Conservation (phyloP, 2,797 vertebrate species). For the Epinephelus awoara region DNA sequence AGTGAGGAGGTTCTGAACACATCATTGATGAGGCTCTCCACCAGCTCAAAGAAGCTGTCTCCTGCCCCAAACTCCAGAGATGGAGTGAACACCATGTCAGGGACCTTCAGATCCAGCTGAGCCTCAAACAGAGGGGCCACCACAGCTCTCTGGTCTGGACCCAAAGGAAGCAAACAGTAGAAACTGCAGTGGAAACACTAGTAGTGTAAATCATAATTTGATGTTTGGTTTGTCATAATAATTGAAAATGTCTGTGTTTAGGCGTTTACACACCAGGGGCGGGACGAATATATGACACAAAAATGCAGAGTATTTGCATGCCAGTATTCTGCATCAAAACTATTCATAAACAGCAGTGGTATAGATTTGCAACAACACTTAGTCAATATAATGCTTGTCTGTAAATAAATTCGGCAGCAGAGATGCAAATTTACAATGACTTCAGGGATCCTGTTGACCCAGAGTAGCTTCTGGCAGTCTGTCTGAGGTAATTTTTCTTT, state of each 20-base stretch:
- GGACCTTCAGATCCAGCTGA: conserved; percentile 88
- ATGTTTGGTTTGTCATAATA: background rate
- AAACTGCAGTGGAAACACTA: background rate
- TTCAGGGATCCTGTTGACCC: no score
- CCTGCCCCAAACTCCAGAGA: conserved; percentile 87
- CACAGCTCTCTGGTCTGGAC: conserved; percentile 84
- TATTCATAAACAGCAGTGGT: no score
- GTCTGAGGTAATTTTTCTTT: no score
- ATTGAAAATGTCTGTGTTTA: background rate
- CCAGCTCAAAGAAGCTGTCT: conserved; percentile 87
- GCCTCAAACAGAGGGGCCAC: conserved; percentile 90
- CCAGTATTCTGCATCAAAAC: no score
- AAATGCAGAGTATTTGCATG: no score
- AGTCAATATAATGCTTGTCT: no score
- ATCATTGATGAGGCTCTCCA: conserved; percentile 88
- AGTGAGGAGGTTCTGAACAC: conserved; percentile 89
- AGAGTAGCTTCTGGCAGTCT: no score
- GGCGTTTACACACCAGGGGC: no score
- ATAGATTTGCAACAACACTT: no score
- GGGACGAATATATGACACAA: no score
- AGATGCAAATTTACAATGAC: no score
- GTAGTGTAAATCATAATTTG: background rate
- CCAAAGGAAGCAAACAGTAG: conserved; percentile 9
- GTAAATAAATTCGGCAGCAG: no score
- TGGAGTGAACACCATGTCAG: conserved; percentile 91